A percentile compares a stretch with the other conserved stretches of the same genome.
Evolutionary conservation across 2,797 vertebrate genomes (phyloP).

Genomic region (Microtus californicus): DNA sequence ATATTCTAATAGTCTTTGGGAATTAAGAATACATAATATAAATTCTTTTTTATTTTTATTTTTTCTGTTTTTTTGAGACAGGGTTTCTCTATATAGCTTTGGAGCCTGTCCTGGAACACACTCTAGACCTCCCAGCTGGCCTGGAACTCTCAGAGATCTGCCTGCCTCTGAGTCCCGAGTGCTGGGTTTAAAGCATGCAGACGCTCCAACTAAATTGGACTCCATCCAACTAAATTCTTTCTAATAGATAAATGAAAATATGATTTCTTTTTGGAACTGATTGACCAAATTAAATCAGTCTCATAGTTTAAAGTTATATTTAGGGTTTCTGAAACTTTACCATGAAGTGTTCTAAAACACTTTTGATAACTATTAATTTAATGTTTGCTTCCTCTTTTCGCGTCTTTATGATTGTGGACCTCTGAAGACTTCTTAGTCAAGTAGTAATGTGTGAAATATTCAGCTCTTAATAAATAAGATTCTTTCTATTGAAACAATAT

Average conservation of each 20-base stretch:
- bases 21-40: background rate
- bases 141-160: too few relatives aligned
- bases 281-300: background rate
- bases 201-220: too few relatives aligned
- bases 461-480: background rate
- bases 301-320: background rate
- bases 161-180: too few relatives aligned
- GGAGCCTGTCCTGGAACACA: too few relatives aligned
- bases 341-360: background rate
- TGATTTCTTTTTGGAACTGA: background rate
- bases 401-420: background rate
- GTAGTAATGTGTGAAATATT: background rate
- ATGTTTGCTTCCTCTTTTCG: background rate
- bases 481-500: background rate
- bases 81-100: too few relatives aligned
- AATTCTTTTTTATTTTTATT: background rate
- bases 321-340: background rate
- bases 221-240: background rate
- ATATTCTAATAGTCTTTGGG: background rate
- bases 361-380: conserved; percentile 28
- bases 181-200: too few relatives aligned
- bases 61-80: too few relatives aligned
- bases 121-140: too few relatives aligned
- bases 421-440: background rate
- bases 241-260: background rate